Base-by-base conservation (phyloP, 2,888 invertebrate genomes). In the Leucoptera coffeella region DNA sequence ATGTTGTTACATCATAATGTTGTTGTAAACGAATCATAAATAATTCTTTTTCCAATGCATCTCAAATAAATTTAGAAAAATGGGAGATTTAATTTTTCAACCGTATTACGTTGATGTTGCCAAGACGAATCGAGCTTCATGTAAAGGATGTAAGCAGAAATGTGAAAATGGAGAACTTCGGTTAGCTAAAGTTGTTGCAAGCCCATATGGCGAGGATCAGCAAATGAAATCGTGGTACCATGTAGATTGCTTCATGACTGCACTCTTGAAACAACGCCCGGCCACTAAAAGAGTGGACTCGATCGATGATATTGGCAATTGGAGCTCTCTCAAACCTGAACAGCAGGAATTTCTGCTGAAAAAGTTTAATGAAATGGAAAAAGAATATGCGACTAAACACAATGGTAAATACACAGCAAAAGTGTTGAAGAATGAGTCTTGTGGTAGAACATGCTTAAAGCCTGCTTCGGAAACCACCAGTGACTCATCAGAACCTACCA, bases 211-310 rank as follows among this genome's bases (percentile, higher is more conserved):
- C 9, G 78, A 77, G 12, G 78, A 77, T 1, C 80, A 69, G 35
- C 50, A 80, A 40, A 88, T 92, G 87, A 92, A 90, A 50, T 77
- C 78, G 36, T 92, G 89, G 85, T 77, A 82, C 48, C 92, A 92
- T 44, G 58, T 86, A 1, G 62, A 77, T 30, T 93, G 92, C 41
- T 57, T 92, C 4, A 85, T 90, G 69, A 83, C 89, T 45, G 74
- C 77, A 10, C 82, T 93, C 36, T 59, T 79, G 20, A 82, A 81
- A 44, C 91, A 92, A 39, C 62, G 90, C 27, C 81, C 85, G 0
- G 77, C 83, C 0, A 92, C 92, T 0, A 86, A 85, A 55, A 77
- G 85, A 30, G 85, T 93, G 31, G 86, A 89, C 37, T 75, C 78
- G 4, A 74, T 80, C 2, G 81, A 82, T 32, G 91, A 92, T 41